Percentiles rank a stretch among this genome's conserved stretches.
phyloP scores from a whole-genome alignment of 2,113 vertebrate species.

The Nycticorax nycticorax region DNA sequence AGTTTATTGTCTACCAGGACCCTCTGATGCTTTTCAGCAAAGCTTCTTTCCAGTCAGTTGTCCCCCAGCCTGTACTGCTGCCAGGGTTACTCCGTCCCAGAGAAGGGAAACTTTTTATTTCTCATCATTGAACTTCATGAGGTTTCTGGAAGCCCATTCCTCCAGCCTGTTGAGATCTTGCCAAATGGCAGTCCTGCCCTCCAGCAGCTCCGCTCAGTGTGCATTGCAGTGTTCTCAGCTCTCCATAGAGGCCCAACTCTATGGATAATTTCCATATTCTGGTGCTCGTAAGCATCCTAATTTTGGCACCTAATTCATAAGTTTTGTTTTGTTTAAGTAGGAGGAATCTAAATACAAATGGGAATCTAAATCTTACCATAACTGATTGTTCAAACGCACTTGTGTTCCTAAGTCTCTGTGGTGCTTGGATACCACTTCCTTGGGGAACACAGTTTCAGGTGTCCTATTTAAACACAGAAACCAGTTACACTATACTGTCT shows the following conservation, averaged over 20 bases:
- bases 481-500: background rate
- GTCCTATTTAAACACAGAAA: background rate
- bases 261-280: background rate
- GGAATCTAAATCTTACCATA: background rate
- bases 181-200: background rate
- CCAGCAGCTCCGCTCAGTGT: background rate
- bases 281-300: background rate
- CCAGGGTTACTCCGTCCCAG: background rate
- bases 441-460: background rate
- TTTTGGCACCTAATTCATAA: background rate
- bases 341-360: background rate
- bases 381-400: background rate
- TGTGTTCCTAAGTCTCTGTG: background rate
- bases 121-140: background rate
- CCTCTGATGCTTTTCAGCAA: background rate
- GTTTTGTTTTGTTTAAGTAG: background rate
- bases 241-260: background rate
- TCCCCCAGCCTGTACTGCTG: background rate
- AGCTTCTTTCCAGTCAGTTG: background rate
- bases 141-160: background rate
- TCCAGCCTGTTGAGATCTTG: background rate
- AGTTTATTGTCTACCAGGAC: background rate
- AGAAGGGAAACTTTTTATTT: background rate
- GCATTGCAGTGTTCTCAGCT: background rate
- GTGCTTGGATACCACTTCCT: background rate